Evolutionary conservation across 2,888 invertebrate genomes (phyloP).

Genomic region (Chrysolina americana): DNA sequence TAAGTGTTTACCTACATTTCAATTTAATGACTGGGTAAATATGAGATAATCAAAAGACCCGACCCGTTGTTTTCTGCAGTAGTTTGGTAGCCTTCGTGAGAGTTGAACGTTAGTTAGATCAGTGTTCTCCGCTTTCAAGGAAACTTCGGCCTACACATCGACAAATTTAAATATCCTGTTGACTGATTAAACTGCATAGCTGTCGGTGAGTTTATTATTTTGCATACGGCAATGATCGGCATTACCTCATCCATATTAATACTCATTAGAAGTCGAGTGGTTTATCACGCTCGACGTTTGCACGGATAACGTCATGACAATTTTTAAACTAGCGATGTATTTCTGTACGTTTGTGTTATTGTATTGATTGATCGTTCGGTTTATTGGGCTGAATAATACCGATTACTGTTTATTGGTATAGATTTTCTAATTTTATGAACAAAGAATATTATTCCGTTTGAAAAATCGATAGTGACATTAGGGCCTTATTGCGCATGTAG

Average conservation of each 20-base stretch:
- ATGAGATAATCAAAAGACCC: conserved; percentile 22
- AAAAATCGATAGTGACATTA: conserved; percentile 20
- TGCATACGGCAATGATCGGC: background rate
- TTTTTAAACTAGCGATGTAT: background rate
- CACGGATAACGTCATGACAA: conserved; percentile 5
- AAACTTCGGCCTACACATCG: conserved; percentile 9
- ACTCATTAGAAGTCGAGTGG: conserved; percentile 17
- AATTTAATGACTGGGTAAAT: conserved; percentile 16
- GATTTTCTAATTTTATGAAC: background rate
- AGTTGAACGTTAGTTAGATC: background rate
- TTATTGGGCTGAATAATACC: background rate
- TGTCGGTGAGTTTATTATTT: conserved; percentile 24
- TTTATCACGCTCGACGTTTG: background rate
- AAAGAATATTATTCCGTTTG: conserved; percentile 3
- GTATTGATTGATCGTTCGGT: background rate
- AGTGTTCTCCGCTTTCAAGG: background rate
- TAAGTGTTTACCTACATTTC: conserved; percentile 20
- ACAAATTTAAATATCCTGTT: conserved; percentile 18
- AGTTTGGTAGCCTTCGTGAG: conserved; percentile 9
- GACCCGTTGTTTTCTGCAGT: conserved; percentile 7
- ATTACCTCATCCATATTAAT: conserved; percentile 30
- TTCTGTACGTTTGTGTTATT: conserved; percentile 8
- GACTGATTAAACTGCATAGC: conserved; percentile 8
- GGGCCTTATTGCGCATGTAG: conserved; percentile 21
- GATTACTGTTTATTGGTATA: conserved; percentile 11